phyloP scores from a whole-genome alignment of 2,888 invertebrate genomes.

The Rotaria sp. region DNA sequence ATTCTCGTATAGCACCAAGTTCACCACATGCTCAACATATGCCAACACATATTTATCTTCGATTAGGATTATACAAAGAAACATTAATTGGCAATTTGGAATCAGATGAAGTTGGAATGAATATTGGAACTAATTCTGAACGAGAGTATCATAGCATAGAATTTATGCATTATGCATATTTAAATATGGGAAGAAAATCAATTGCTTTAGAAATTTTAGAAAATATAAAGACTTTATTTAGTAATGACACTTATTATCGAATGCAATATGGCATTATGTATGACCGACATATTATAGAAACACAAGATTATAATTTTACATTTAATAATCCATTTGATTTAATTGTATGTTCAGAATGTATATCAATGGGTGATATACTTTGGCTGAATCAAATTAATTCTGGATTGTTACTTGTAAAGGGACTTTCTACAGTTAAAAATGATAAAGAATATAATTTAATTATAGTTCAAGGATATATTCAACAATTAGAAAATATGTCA shows the following conservation, averaged over 20 bases:
- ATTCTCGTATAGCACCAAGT: neutral
- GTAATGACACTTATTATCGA: neutral
- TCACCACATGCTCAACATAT: conserved; percentile 22
- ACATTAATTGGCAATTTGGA: neutral
- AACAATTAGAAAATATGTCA: neutral
- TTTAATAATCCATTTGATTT: conserved; percentile 1
- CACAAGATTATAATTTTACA: neutral
- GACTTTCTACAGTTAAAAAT: neutral
- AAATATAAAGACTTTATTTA: neutral
- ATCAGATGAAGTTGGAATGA: neutral
- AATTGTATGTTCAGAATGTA: neutral
- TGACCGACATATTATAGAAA: conserved; percentile 9
- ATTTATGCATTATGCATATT: conserved; percentile 4
- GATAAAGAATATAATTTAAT: neutral
- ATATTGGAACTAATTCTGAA: no score
- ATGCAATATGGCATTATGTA: conserved; percentile 21
- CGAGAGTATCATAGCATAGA: neutral
- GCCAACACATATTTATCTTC: neutral
- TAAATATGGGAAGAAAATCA: neutral
- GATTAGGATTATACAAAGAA: neutral
- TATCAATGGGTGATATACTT: neutral
- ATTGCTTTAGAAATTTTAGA: neutral
- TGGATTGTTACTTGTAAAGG: conserved; percentile 8
- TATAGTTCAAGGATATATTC: neutral
- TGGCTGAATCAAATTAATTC: conserved; percentile 15